These are phyloP conservation scores for Sebastes goodei DNA, from an alignment of 2,797 vertebrate genomes.

Conservation along the genomic window DNA sequence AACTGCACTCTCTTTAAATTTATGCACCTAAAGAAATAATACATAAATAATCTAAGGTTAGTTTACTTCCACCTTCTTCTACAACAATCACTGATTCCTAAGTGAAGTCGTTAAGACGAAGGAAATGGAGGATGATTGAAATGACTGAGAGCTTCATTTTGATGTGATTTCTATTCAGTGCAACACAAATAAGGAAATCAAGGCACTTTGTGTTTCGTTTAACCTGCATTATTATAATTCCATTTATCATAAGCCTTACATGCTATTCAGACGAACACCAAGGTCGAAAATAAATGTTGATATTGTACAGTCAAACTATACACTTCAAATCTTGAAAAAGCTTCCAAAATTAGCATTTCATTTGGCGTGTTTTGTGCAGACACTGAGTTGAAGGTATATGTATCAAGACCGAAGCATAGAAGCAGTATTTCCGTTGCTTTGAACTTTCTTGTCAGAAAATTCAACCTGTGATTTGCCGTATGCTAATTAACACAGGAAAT, in stretches of 20 bases:
- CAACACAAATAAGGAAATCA: background rate
- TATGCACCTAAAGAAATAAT: background rate
- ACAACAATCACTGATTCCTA: background rate
- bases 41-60: background rate
- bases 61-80: background rate
- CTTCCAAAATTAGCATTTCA: background rate
- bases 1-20: background rate
- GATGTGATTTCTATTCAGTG: background rate
- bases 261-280: background rate
- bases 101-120: background rate
- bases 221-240: background rate
- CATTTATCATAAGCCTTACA: background rate
- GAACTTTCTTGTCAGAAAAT: constrained; percentile 17
- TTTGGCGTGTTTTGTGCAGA: constrained; percentile 6
- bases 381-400: background rate
- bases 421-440: constrained; percentile 17
- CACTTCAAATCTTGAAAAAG: background rate
- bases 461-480: constrained; percentile 21
- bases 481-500: constrained; percentile 33
- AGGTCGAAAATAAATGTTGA: background rate
- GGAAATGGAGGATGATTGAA: background rate
- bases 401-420: background rate
- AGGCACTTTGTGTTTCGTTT: background rate
- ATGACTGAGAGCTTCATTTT: background rate
- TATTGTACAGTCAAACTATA: constrained; percentile 6